Conservation (phyloP, 2,797 vertebrate species). For the Anguilla megastoma region DNA sequence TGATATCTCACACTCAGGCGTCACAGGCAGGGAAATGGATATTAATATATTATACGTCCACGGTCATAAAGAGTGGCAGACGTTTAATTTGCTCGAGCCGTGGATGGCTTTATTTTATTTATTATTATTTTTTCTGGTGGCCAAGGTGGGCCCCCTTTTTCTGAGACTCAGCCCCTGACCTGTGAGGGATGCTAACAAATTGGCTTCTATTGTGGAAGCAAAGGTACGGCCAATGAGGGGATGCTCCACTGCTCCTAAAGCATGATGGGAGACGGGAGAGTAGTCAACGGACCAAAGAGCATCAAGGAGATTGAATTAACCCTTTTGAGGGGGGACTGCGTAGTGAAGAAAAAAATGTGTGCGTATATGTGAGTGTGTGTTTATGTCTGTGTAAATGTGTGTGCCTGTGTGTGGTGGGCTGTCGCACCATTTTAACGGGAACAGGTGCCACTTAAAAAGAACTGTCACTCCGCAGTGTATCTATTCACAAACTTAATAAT, state of each 20-base stretch:
- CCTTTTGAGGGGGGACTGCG: conserved; percentile 64
- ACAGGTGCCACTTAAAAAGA: conserved; percentile 53
- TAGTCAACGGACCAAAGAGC: conserved; percentile 89
- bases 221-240: conserved; percentile 99
- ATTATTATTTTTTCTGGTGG: conserved; percentile 78
- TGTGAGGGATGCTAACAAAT: conserved; percentile 99
- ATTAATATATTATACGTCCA: conserved; percentile 80
- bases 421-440: conserved; percentile 47
- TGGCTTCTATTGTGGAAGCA: conserved; percentile 99
- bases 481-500: conserved; percentile 35
- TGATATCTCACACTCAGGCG: conserved; percentile 78
- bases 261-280: conserved; percentile 87
- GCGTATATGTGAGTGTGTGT: neutral
- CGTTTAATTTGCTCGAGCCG: conserved; percentile 86
- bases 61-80: conserved; percentile 90
- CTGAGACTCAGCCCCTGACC: conserved; percentile 94
- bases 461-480: conserved; percentile 46
- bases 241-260: conserved; percentile 96
- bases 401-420: conserved; percentile 29
- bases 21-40: conserved; percentile 74
- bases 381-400: neutral
- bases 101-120: conserved; percentile 35
- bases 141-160: conserved; percentile 78
- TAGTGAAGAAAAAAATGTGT: conserved; percentile 41
- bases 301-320: conserved; percentile 96